Percentiles rank a stretch among this genome's conserved stretches.
Evolutionary conservation across 1,140 invertebrate species (phyloP).

Genomic region (Plodia interpunctella): DNA sequence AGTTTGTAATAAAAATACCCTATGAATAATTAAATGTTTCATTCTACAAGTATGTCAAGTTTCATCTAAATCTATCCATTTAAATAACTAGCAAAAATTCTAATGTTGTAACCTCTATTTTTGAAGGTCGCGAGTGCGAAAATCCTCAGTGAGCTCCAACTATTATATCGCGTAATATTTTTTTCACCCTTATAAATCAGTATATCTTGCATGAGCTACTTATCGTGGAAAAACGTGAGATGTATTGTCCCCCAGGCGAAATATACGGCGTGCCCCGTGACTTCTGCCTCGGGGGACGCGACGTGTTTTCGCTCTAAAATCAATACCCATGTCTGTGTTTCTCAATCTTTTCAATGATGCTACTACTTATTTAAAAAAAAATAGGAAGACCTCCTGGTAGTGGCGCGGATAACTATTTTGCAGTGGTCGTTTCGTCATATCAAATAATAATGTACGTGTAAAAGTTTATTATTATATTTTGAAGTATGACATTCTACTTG

Average conservation of each 20-base stretch:
- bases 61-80: too few species aligned
- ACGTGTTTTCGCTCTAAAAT: slow-evolving; percentile 20
- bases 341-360: neutral
- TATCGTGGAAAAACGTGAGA: slow-evolving; percentile 40
- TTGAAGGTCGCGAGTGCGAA: too few species aligned
- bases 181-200: slow-evolving; percentile 43
- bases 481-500: too few species aligned
- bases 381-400: too few species aligned
- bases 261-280: slow-evolving; percentile 33
- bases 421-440: neutral
- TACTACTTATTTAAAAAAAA: neutral
- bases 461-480: too few species aligned
- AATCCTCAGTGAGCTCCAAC: neutral
- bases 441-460: too few species aligned
- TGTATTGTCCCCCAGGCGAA: slow-evolving; percentile 44
- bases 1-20: too few species aligned
- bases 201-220: slow-evolving; percentile 42
- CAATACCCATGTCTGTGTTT: slow-evolving; percentile 10
- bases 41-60: too few species aligned
- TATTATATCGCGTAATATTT: slow-evolving; percentile 19
- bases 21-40: too few species aligned
- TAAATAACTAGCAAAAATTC: too few species aligned
- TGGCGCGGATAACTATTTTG: too few species aligned
- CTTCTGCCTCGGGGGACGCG: slow-evolving; percentile 25
- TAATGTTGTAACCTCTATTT: too few species aligned